phyloP scores from a whole-genome alignment of 2,888 invertebrate genomes.

The Patella depressa region DNA sequence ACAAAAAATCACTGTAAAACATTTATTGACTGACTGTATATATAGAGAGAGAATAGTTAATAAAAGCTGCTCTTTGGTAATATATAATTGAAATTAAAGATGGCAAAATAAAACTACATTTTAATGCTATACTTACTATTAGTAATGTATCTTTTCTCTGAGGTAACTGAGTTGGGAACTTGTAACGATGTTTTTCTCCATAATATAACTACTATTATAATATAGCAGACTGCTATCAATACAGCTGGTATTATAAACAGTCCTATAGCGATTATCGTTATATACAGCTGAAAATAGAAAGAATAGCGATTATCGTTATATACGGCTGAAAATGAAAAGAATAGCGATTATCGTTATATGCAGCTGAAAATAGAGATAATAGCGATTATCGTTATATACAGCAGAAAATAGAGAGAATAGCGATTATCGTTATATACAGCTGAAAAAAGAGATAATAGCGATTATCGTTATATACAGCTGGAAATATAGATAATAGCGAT shows the following conservation, averaged over 20 bases:
- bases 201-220: conserved; percentile 91
- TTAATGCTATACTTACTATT: background rate
- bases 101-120: too few species aligned
- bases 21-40: too few species aligned
- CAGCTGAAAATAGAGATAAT: conserved; percentile 77
- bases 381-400: conserved; percentile 78
- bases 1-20: too few species aligned
- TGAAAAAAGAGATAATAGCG: conserved; percentile 85
- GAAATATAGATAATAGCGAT: too few species aligned
- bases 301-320: conserved; percentile 78
- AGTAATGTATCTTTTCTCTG: background rate
- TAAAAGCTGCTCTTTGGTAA: too few species aligned
- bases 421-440: conserved; percentile 81
- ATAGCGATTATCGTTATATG: conserved; percentile 75
- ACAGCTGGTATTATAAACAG: conserved; percentile 89
- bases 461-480: too few species aligned
- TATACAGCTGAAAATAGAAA: conserved; percentile 79
- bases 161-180: background rate
- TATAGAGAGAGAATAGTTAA: too few species aligned
- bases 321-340: conserved; percentile 78
- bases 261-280: conserved; percentile 79
- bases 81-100: too few species aligned
- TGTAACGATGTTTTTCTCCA: conserved; percentile 75
- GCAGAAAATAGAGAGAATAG: conserved; percentile 82
- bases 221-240: conserved; percentile 91